phyloP scores from a whole-genome alignment of 2,797 vertebrate species.

The Malacoraja senta region DNA sequence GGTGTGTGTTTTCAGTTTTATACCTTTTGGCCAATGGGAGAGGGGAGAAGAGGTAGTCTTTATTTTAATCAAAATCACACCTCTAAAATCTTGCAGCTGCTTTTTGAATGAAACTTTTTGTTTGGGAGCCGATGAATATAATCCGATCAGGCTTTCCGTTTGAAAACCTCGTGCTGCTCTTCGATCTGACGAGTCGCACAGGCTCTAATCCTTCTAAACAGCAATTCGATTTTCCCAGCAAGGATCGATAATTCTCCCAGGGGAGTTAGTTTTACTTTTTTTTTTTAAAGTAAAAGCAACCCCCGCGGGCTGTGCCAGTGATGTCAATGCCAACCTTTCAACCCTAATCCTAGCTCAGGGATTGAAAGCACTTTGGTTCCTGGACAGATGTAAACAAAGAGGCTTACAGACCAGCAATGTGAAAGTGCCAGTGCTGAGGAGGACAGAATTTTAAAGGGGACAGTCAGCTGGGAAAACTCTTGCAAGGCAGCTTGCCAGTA shows the following conservation, averaged over 20 bases:
- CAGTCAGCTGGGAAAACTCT: not conserved
- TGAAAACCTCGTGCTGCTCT: not conserved
- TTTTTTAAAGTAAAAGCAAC: not conserved
- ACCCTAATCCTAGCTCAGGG: constrained; percentile 2
- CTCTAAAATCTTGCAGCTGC: not conserved
- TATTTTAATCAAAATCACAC: not conserved
- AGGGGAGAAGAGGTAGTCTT: too few species aligned
- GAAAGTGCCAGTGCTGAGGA: not conserved
- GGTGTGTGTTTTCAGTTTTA: too few species aligned
- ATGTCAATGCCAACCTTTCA: constrained; percentile 35
- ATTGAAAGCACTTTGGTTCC: constrained; percentile 30
- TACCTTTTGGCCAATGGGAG: too few species aligned
- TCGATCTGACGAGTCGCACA: too few species aligned
- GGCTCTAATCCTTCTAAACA: not conserved
- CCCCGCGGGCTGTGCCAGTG: not conserved
- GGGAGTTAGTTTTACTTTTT: not conserved
- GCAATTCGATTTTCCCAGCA: not conserved
- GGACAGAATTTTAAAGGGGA: not conserved
- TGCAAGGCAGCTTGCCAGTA: constrained; percentile 2
- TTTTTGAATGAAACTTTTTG: not conserved
- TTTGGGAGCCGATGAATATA: not conserved
- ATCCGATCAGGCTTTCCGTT: not conserved
- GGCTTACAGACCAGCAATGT: not conserved
- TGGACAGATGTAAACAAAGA: not conserved
- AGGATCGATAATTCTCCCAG: constrained; percentile 10